Base-by-base conservation (phyloP, 2,888 invertebrate genomes). In the Micropterix aruncella region DNA sequence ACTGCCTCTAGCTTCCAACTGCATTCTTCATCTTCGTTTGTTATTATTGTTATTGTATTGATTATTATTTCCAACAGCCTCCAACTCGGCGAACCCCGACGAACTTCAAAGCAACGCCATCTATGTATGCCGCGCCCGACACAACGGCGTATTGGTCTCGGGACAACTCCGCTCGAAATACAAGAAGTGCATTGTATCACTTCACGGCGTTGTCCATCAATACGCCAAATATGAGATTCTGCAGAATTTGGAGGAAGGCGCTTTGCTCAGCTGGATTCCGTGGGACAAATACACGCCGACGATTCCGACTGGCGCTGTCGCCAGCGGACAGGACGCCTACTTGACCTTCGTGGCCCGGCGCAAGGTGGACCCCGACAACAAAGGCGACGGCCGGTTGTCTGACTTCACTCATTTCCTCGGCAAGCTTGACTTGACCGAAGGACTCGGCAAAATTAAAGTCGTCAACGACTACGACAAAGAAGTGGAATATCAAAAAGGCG, bases 241-340 rank as follows among this genome's bases (percentile, higher is more conserved):
- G 42, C 77, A 85, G 58, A 89, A 87, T 59, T 75, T 80, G 48
- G 87, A 87, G 53, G 79, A 79, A 51, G 80, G 86, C 46, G 85
- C 83, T 1, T 72, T 83, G 45, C 70, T 89, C 38, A 75, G 74
- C 48, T 91, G 91, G 90, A 73, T 73, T 38, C 63, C 71, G n/a
- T 87, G 88, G 82, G 70, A 74, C 50, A 82, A 80, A 59, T 86
- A 79, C 57, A 62, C 62, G 52, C 70, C 70, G 2, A 59, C 65
- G 9, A 73, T 77, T 47, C 82, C 83, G 1, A 71, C 73, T 46
- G 88, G 88, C 3, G 77, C 81, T 9, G 81, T 88, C 3, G 69
- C 75, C 1, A 75, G 76, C 3, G 77, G 67, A 2, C 61, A 62
- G 41, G 64, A 61, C 14, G 48, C 50, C 16, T 48, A 47, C 19